These are phyloP conservation scores for Pangasius larnaudii DNA, from an alignment of 2,797 vertebrate genomes.

Conservation along the genomic window DNA sequence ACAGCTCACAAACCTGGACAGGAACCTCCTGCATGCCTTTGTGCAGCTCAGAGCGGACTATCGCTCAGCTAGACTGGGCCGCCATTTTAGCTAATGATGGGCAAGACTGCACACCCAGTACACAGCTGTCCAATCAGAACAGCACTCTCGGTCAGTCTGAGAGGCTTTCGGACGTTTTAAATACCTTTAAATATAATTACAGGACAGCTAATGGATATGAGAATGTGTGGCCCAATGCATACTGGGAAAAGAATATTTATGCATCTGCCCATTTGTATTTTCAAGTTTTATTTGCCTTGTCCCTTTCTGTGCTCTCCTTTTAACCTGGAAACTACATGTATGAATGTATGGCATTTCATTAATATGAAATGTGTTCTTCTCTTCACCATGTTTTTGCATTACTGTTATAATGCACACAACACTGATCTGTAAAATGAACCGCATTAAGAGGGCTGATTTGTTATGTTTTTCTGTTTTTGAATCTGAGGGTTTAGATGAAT, in stretches of 20 bases:
- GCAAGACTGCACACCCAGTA: slow-evolving; percentile 32
- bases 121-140: slow-evolving; percentile 65
- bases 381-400: slow-evolving; percentile 21
- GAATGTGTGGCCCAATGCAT: slow-evolving; percentile 14
- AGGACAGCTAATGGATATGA: slow-evolving; percentile 10
- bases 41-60: slow-evolving; percentile 98
- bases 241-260: slow-evolving; percentile 40
- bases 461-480: slow-evolving; percentile 6
- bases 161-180: slow-evolving; percentile 25
- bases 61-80: slow-evolving; percentile 90
- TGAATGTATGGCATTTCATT: slow-evolving; percentile 28
- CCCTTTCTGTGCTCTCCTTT: slow-evolving; percentile 30
- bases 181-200: background rate
- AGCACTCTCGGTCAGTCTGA: slow-evolving; percentile 24
- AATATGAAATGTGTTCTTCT: slow-evolving; percentile 19
- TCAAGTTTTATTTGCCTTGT: slow-evolving; percentile 18
- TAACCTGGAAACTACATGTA: slow-evolving; percentile 26
- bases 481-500: slow-evolving; percentile 9
- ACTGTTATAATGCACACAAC: slow-evolving; percentile 29
- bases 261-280: slow-evolving; percentile 4
- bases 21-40: slow-evolving; percentile 96
- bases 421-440: slow-evolving; percentile 23
- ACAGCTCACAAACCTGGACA: slow-evolving; percentile 97
- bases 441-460: background rate
- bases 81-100: slow-evolving; percentile 94